Conservation (phyloP, 2,888 invertebrate genomes). For the Drosophila mimica region DNA sequence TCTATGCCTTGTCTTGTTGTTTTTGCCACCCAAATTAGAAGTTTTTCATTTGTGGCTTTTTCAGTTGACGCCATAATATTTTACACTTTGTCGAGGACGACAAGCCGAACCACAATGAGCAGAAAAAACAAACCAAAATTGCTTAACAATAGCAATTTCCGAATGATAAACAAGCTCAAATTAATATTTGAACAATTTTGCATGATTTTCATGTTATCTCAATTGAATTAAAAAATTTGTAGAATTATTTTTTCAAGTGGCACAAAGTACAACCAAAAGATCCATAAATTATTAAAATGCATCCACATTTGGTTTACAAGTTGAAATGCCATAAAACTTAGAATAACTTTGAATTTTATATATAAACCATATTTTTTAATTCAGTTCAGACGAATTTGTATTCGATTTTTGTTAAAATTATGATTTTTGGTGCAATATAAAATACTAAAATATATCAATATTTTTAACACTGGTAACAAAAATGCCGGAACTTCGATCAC, state of each 20-base stretch:
- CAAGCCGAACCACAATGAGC: conserved; percentile 37
- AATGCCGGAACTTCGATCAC: neutral
- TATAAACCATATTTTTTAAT: neutral
- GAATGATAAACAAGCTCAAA: conserved; percentile 30
- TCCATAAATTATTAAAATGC: neutral
- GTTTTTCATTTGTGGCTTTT: conserved; percentile 71
- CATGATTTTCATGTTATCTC: too few species aligned
- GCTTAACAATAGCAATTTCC: conserved; percentile 40
- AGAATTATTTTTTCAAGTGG: neutral
- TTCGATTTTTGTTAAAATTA: neutral
- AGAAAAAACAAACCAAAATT: conserved; percentile 18
- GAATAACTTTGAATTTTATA: neutral
- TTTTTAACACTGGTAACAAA: neutral
- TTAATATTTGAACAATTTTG: conserved; percentile 2
- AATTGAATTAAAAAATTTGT: neutral
- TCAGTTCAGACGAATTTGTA: neutral
- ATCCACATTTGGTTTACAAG: neutral
- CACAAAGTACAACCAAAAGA: neutral
- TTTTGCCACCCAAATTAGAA: conserved; percentile 78
- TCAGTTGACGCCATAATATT: conserved; percentile 66
- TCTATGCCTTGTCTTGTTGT: conserved; percentile 56
- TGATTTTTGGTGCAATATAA: neutral
- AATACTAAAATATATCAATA: neutral
- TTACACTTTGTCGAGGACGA: conserved; percentile 44
- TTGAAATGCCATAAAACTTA: neutral